phyloP scores from a whole-genome alignment of 92 coral and sea anemone genomes.

The Pocillopora grandis region DNA sequence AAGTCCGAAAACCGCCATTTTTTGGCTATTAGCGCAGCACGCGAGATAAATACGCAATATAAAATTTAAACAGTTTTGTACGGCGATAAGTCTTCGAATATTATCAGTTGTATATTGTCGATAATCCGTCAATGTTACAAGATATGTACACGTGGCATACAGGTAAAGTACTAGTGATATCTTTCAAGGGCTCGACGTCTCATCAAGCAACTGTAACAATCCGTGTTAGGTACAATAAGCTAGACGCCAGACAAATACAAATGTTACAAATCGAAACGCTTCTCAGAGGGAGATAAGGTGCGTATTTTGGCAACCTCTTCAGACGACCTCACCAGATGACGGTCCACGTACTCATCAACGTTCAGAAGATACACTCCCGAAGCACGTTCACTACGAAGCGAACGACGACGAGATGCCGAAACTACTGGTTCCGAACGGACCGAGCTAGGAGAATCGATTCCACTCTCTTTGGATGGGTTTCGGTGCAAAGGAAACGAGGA shows the following conservation, averaged over 20 bases:
- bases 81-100: neutral
- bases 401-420: conserved; percentile 39
- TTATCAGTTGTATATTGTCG: too few relatives aligned
- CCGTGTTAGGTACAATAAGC: too few relatives aligned
- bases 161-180: too few relatives aligned
- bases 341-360: conserved; percentile 87
- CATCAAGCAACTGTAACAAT: too few relatives aligned
- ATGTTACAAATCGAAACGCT: conserved; percentile 54
- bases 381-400: conserved; percentile 32
- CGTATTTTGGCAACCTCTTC: conserved; percentile 86
- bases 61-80: neutral
- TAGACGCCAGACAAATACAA: too few relatives aligned
- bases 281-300: conserved; percentile 93
- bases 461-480: conserved; percentile 33
- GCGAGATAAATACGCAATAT: conserved; percentile 3
- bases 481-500: conserved; percentile 34
- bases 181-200: too few relatives aligned
- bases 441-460: conserved; percentile 56
- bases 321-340: conserved; percentile 90
- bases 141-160: too few relatives aligned
- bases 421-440: conserved; percentile 56
- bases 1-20: neutral
- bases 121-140: too few relatives aligned
- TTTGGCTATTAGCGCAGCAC: neutral
- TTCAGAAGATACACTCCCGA: conserved; percentile 70